Percentiles rank a stretch among this genome's conserved stretches.
phyloP scores from a whole-genome alignment of 2,797 vertebrate genomes.

The Tragelaphus eurycerus region DNA sequence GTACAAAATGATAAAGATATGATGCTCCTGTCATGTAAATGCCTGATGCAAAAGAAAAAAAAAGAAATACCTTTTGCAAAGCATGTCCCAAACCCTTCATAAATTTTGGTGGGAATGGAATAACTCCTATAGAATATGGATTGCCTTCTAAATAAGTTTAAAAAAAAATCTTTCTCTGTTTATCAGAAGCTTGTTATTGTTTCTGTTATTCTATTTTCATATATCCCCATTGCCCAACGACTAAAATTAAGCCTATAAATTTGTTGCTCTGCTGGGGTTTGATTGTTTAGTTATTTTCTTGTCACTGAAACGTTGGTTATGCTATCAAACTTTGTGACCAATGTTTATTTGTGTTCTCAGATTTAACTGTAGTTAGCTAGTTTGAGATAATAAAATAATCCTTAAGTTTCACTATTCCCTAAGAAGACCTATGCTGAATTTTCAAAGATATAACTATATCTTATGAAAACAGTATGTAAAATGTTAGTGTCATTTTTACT shows the following conservation, averaged over 20 bases:
- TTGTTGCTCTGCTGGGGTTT: not conserved
- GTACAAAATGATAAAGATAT: not conserved
- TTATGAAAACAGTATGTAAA: not conserved
- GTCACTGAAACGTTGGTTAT: not conserved
- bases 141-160: not conserved
- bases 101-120: not conserved
- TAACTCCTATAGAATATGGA: not conserved
- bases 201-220: not conserved
- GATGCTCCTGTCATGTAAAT: not conserved
- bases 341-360: not conserved
- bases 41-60: not conserved
- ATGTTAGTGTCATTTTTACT: not conserved
- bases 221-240: not conserved
- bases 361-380: not conserved
- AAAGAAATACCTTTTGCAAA: not conserved
- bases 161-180: not conserved
- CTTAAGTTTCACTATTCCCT: not conserved
- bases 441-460: not conserved
- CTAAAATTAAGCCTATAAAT: not conserved
- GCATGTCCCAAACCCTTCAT: not conserved
- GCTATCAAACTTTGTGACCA: not conserved
- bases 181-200: not conserved
- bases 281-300: not conserved
- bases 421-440: not conserved
- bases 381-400: conserved; percentile 3